phyloP scores from a whole-genome alignment of 92 coral and sea anemone genomes.

The Epizoanthus ramosus region DNA sequence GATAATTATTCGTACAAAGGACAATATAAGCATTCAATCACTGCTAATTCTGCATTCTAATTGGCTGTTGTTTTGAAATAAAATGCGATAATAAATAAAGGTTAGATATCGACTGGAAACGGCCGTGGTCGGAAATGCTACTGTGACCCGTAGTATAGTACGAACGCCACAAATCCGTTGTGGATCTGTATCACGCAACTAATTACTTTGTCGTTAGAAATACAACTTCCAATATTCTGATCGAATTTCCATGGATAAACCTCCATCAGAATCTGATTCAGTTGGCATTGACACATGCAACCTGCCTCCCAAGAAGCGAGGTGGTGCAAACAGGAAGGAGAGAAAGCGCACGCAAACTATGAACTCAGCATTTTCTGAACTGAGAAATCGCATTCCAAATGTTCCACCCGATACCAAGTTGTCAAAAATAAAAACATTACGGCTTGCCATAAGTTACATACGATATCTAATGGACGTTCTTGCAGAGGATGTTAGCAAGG shows the following conservation, averaged over 20 bases:
- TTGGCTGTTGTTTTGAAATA: conserved; percentile 36
- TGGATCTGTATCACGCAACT: conserved; percentile 12
- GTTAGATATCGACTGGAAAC: conserved; percentile 12
- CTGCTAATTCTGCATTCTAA: conserved; percentile 17
- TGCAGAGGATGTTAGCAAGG: conserved; percentile 77
- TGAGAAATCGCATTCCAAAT: conserved; percentile 93
- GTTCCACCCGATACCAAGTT: conserved; percentile 97
- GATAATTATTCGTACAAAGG: not conserved
- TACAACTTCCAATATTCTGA: conserved; percentile 22
- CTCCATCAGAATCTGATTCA: conserved; percentile 33
- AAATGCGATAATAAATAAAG: conserved; percentile 41
- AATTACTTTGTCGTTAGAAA: conserved; percentile 1
- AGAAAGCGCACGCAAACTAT: conserved; percentile 92
- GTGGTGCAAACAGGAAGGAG: conserved; percentile 89
- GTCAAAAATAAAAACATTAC: conserved; percentile 94
- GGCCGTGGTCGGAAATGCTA: conserved; percentile 3
- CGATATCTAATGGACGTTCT: conserved; percentile 89
- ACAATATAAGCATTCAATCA: conserved; percentile 29
- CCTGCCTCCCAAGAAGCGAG: conserved; percentile 55
- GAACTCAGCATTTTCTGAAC: conserved; percentile 95
- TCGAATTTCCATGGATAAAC: conserved; percentile 38
- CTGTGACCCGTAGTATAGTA: not conserved
- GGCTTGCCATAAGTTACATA: conserved; percentile 95
- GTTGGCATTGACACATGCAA: conserved; percentile 7
- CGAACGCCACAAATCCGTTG: not conserved